Conservation (phyloP, 35 echinoderm and acorn worm genomes). For the Diadema setosum region DNA sequence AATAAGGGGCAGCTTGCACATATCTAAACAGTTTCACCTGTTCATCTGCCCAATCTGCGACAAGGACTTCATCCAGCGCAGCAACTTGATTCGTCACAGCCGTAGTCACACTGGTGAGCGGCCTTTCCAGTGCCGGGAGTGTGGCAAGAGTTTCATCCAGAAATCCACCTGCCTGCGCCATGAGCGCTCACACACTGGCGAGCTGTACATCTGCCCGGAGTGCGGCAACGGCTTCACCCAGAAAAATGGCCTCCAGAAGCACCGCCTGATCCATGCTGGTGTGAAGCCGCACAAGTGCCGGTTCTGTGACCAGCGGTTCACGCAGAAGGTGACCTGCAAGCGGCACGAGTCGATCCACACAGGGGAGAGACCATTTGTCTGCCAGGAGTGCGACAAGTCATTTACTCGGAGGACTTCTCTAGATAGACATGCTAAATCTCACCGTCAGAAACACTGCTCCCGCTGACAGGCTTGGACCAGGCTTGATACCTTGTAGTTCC, state of each 20-base stretch:
- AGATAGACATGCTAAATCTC: slow-evolving; percentile 55
- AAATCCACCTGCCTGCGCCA: slow-evolving; percentile 26
- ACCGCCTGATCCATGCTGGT: slow-evolving; percentile 36
- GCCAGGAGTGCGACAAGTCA: slow-evolving; percentile 48
- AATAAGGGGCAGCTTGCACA: too few species aligned
- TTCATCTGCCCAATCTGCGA: slow-evolving; percentile 40
- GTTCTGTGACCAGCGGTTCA: slow-evolving; percentile 32
- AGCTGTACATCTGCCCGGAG: not conserved
- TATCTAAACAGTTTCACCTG: too few species aligned
- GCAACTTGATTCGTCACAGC: slow-evolving; percentile 16
- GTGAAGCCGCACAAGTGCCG: slow-evolving; percentile 52
- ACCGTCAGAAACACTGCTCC: too few species aligned
- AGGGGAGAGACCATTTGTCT: slow-evolving; percentile 69
- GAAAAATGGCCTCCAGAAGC: slow-evolving; percentile 19
- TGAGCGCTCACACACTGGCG: slow-evolving; percentile 18
- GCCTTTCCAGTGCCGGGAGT: slow-evolving; percentile 3
- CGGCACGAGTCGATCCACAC: slow-evolving; percentile 69
- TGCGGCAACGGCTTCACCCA: slow-evolving; percentile 14
- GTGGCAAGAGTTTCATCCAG: slow-evolving; percentile 35
- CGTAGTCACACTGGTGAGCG: slow-evolving; percentile 8
- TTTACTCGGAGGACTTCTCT: slow-evolving; percentile 58
- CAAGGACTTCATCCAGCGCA: slow-evolving; percentile 34
- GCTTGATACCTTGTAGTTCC: too few species aligned
- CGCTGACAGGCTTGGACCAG: too few species aligned
- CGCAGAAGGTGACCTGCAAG: slow-evolving; percentile 36